Conservation (phyloP, 2,113 vertebrate species). For the Coptodon rendalli region DNA sequence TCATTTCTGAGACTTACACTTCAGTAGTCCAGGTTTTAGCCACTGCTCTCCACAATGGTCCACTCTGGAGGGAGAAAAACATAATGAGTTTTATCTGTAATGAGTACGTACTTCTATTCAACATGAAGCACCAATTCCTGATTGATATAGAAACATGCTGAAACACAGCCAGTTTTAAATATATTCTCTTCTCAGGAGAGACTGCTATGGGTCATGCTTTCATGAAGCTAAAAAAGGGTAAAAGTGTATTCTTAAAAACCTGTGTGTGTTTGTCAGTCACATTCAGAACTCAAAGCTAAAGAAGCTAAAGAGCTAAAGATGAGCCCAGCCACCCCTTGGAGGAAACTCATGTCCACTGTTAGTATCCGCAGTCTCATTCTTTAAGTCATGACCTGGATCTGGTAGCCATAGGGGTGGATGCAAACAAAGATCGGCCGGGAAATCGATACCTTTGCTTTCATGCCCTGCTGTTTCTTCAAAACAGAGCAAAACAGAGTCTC, state of each 20-base stretch:
- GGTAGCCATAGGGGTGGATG: neutral
- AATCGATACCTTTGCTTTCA: neutral
- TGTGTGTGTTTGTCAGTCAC: neutral
- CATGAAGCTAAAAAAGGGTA: neutral
- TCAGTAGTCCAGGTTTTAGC: neutral
- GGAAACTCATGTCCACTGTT: neutral
- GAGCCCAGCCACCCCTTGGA: neutral
- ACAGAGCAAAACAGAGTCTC: neutral
- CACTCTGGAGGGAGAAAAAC: neutral
- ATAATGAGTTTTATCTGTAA: neutral
- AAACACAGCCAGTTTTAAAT: neutral
- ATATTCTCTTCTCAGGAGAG: neutral
- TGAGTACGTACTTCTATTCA: neutral
- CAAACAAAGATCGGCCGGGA: neutral
- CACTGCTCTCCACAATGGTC: neutral
- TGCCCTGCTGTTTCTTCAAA: neutral
- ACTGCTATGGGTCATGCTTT: neutral
- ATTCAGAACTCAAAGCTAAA: neutral
- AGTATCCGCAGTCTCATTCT: neutral
- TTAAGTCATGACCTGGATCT: neutral
- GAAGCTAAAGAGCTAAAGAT: neutral
- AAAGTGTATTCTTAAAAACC: neutral
- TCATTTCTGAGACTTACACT: neutral
- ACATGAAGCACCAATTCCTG: neutral
- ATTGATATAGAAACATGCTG: neutral